These are phyloP conservation scores for Alexandromys fortis DNA, from an alignment of 2,113 vertebrate species.

Conservation along the genomic window DNA sequence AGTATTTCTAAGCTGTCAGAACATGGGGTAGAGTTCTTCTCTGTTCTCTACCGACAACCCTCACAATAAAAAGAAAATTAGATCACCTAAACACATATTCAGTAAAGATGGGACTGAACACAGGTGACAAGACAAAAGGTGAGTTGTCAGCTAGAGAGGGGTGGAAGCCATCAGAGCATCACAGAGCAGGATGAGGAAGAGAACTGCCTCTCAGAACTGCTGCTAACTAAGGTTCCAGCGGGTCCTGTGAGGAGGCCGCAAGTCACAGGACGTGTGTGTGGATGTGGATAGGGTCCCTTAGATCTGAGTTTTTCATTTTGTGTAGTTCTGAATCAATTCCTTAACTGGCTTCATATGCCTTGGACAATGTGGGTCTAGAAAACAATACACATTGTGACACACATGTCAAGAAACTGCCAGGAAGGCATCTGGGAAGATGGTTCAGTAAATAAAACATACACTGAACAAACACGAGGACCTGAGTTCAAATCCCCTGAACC, in stretches of 20 bases:
- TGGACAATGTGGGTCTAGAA: not conserved
- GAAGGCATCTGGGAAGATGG: not conserved
- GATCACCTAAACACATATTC: slow-evolving; percentile 61
- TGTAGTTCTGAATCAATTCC: not conserved
- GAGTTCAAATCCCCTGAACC: not conserved
- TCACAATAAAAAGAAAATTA: slow-evolving; percentile 41
- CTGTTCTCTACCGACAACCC: slow-evolving; percentile 39
- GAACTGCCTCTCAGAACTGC: not conserved
- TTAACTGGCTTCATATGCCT: not conserved
- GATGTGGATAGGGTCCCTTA: not conserved
- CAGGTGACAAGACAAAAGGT: not conserved
- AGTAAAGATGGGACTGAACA: slow-evolving; percentile 50
- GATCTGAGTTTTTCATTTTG: slow-evolving; percentile 4
- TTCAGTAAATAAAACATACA: not conserved
- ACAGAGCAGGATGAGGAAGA: not conserved
- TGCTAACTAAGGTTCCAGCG: accelerated
- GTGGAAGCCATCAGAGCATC: slow-evolving; percentile 60
- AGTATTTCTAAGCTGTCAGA: slow-evolving; percentile 74
- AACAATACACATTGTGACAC: slow-evolving; percentile 45
- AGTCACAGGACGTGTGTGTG: not conserved
- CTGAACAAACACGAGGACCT: not conserved
- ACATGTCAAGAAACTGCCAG: not conserved
- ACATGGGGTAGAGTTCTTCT: slow-evolving; percentile 51
- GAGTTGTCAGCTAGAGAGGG: slow-evolving; percentile 47
- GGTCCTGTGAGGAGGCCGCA: accelerated